Conservation (phyloP, 2,797 vertebrate species). For the Cossypha dichroa region DNA sequence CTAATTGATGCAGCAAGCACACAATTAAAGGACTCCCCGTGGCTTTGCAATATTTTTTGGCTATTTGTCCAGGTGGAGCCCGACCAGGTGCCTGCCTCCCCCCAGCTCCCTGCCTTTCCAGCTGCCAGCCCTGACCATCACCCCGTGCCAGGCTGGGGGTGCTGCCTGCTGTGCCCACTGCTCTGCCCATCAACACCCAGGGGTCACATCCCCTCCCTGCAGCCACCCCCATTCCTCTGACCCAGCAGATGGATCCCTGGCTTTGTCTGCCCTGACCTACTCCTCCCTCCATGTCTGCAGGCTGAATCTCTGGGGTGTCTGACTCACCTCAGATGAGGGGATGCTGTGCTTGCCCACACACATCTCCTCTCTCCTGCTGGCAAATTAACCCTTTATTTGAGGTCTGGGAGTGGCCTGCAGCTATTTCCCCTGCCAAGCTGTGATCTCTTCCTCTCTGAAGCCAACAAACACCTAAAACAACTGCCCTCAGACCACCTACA, state of each 20-base stretch:
- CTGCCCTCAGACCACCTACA: not conserved
- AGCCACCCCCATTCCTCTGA: not conserved
- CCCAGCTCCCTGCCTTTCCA: not conserved
- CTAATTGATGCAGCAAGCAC: conserved; percentile 14
- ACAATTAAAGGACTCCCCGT: conserved; percentile 32
- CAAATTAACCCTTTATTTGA: not conserved
- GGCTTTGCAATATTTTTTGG: not conserved
- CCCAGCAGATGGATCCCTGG: not conserved
- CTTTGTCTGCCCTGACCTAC: not conserved
- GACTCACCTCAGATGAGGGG: not conserved
- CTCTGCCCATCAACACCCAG: not conserved
- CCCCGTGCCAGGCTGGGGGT: not conserved
- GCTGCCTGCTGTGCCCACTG: not conserved
- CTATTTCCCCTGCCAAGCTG: not conserved
- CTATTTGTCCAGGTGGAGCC: not conserved
- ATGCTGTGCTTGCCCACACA: not conserved
- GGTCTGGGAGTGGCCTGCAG: not conserved
- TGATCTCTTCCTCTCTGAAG: not conserved
- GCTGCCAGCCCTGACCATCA: not conserved
- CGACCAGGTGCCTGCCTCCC: not conserved
- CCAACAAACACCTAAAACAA: not conserved
- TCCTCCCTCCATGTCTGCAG: not conserved
- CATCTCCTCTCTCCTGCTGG: not conserved
- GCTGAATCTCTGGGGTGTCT: not conserved
- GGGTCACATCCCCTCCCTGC: not conserved